Percentiles rank a stretch among this genome's conserved stretches.
Evolutionary conservation across 2,797 vertebrate species (phyloP).

Genomic region (Eulemur coronatus): DNA sequence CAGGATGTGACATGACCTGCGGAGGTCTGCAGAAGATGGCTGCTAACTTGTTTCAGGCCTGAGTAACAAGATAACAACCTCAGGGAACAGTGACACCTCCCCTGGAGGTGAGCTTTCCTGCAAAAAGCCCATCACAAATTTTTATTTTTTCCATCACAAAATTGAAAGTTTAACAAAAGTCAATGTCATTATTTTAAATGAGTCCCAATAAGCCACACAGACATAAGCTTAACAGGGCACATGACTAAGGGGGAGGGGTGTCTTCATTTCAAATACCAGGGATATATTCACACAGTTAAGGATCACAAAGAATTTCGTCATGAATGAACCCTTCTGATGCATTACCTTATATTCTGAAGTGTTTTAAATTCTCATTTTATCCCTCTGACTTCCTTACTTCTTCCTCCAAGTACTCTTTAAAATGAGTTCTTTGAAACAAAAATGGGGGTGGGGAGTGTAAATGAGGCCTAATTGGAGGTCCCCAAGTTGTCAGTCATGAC

Average conservation of each 20-base stretch:
- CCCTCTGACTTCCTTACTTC: neutral
- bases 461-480: constrained; percentile 8
- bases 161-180: neutral
- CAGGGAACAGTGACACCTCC: neutral
- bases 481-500: neutral
- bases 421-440: constrained; percentile 39
- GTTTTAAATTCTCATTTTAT: neutral
- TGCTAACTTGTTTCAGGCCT: constrained; percentile 13
- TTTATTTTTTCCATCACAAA: neutral
- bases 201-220: neutral
- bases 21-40: neutral
- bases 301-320: neutral
- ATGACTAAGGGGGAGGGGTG: neutral
- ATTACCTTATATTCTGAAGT: neutral
- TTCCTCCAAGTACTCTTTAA: neutral
- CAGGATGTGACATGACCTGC: neutral
- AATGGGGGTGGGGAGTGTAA: neutral
- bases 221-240: neutral
- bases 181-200: neutral
- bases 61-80: neutral
- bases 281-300: neutral
- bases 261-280: neutral
- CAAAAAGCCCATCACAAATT: neutral
- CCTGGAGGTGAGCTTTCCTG: neutral
- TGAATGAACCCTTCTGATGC: neutral